Evolutionary conservation across 2,797 vertebrate genomes (phyloP).

Genomic region (Gila robusta): DNA sequence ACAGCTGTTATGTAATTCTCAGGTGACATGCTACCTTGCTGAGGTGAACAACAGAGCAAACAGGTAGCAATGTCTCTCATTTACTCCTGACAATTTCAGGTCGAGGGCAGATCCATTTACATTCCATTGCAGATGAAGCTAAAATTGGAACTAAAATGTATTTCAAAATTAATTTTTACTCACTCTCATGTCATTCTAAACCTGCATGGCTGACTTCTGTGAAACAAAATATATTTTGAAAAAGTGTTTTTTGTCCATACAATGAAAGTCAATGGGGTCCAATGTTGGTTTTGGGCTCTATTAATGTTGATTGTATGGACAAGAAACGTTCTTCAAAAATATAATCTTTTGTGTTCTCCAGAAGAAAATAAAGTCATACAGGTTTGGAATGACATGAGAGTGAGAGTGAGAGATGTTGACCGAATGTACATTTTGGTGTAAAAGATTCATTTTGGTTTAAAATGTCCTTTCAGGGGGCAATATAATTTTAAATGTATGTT

Average conservation of each 20-base stretch:
- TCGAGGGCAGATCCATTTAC: conserved; percentile 16
- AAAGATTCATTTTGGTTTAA: too few species aligned
- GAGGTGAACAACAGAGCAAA: conserved; percentile 21
- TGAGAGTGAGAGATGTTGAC: background rate
- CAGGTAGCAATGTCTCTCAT: conserved; percentile 40
- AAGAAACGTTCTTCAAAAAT: background rate
- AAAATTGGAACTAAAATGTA: background rate
- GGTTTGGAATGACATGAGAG: background rate
- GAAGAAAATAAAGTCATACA: background rate
- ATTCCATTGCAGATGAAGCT: conserved; percentile 6
- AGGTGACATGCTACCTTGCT: conserved; percentile 24
- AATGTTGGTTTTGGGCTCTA: background rate
- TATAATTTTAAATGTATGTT: background rate
- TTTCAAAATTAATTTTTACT: background rate
- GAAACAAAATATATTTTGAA: background rate
- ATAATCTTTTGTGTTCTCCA: background rate
- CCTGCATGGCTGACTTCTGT: background rate
- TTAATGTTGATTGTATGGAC: conserved; percentile 42
- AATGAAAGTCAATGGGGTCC: background rate
- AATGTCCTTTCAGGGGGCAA: background rate
- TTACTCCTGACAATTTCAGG: conserved; percentile 20
- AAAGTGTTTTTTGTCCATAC: background rate
- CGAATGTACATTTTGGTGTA: background rate
- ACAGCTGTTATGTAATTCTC: conserved; percentile 52
- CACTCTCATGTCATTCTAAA: background rate